Percentiles rank a stretch among this genome's conserved stretches.
Conservation (phyloP, 1,140 invertebrate genomes). For the Lordiphosa clarofinis region DNA sequence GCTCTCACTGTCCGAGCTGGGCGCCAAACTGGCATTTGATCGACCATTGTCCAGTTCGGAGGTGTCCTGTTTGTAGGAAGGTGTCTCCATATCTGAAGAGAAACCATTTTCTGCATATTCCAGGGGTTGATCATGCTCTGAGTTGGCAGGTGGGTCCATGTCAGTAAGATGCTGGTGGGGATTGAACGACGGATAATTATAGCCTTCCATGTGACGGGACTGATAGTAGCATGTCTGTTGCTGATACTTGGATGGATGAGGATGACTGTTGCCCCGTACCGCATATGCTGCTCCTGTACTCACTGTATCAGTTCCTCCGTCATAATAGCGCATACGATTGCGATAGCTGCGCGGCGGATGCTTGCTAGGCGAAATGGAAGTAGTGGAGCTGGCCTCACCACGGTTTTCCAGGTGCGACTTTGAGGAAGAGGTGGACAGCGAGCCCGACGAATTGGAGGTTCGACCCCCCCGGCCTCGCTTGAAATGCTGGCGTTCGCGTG, state of each 20-base stretch:
- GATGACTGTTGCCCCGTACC: conserved; percentile 6
- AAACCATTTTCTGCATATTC: conserved; percentile 35
- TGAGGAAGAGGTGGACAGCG: conserved; percentile 44
- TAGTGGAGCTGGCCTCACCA: background rate
- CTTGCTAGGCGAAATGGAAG: conserved; percentile 13
- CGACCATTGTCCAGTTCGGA: conserved; percentile 30
- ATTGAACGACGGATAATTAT: conserved; percentile 13
- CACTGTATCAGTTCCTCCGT: background rate
- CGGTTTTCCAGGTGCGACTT: conserved; percentile 37
- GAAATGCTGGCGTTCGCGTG: conserved; percentile 1
- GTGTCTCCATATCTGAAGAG: conserved; percentile 37
- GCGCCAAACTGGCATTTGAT: conserved; percentile 27
- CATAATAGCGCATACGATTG: conserved; percentile 40
- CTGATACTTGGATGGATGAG: background rate
- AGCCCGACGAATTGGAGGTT: conserved; percentile 48
- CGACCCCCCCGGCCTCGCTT: conserved; percentile 22
- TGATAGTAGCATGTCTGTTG: conserved; percentile 52
- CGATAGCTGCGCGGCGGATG: conserved; percentile 45
- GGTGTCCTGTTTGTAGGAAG: conserved; percentile 16
- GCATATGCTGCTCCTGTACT: background rate
- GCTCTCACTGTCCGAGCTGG: conserved; percentile 31
- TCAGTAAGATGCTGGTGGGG: conserved; percentile 1
- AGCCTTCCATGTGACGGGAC: conserved; percentile 42
- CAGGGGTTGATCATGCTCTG: conserved; percentile 40
- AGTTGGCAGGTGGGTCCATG: conserved; percentile 19